Base-by-base conservation (phyloP, 2,888 invertebrate genomes). In the Ceratothoa steindachneri region DNA sequence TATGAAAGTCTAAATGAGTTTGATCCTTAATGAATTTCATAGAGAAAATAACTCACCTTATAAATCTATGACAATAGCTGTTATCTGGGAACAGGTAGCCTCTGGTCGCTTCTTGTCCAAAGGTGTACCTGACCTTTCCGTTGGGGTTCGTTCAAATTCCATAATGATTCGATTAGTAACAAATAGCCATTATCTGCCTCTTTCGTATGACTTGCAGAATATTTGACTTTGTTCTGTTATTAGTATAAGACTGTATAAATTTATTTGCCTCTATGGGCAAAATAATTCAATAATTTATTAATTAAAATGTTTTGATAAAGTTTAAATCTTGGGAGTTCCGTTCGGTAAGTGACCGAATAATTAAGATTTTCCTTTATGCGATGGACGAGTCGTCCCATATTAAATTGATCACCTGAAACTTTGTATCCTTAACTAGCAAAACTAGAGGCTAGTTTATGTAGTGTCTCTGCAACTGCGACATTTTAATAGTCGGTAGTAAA, bases 1-100 rank as follows among this genome's bases (percentile, higher is more conserved):
- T 41, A 41, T 41, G 41, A 41, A 41, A 41, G 41, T 41, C 41
- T 5, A 41, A 41, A 41, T 24, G 60, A 60, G 60, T 2, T 2
- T 2, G 60, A 60, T n/a, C 19, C 22, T 24, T n/a, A 60, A 24
- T 24, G 60, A 60, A 24, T 24, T n/a, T 24, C 19, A 60, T n/a
- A 60, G 22, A 7, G 60, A 60, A 24, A 7, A 60, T 24, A 60
- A n/a, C 60, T 60, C 60, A 60, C 60, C 60, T 60, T 60, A 60
- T 60, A 60, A 60, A 60, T 60, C 60, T 60, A 60, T 60, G 60
- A 60, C 60, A 60, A 60, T 60, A 24, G 60, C 24, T 60, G 60
- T 60, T 60, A 60, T 60, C 60, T 60, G 22, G 27, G 24, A 60
- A 24, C 60, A 51, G 60, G 60, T 60, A 60, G 60, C 60, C 60